Evolutionary conservation across 2,888 invertebrate species (phyloP).

Genomic region (Pteria penguin): DNA sequence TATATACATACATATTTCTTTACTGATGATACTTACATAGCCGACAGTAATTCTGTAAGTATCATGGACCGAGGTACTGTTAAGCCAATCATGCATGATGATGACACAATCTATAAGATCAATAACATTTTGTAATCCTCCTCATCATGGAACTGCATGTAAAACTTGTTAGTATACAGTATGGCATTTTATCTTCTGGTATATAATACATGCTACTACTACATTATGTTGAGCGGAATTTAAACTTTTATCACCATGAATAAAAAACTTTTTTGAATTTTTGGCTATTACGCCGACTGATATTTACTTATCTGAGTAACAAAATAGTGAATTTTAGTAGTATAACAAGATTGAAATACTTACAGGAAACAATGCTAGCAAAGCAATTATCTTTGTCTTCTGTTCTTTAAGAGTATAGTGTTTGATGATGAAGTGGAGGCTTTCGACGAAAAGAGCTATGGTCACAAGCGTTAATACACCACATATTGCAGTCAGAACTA

Average conservation of each 20-base stretch:
- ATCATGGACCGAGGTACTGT: conserved; percentile 50
- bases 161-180: no score
- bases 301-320: no score
- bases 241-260: no score
- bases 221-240: no score
- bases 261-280: no score
- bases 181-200: no score
- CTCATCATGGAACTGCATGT: no score
- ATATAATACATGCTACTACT: no score
- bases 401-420: conserved; percentile 29
- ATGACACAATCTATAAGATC: conserved; percentile 45
- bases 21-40: conserved; percentile 48
- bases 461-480: conserved; percentile 18
- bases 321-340: no score
- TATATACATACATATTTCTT: no score
- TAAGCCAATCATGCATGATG: conserved; percentile 39
- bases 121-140: no score
- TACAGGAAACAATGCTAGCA: conserved; percentile 56
- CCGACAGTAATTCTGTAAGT: conserved; percentile 45
- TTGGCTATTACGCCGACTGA: no score
- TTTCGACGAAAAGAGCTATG: conserved; percentile 44
- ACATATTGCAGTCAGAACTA: conserved; percentile 31
- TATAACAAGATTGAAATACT: conserved; percentile 5
- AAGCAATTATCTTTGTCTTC: conserved; percentile 27
- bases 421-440: conserved; percentile 35